Conservation (phyloP, 2,113 vertebrate genomes). For the Mystacornis crossleyi region DNA sequence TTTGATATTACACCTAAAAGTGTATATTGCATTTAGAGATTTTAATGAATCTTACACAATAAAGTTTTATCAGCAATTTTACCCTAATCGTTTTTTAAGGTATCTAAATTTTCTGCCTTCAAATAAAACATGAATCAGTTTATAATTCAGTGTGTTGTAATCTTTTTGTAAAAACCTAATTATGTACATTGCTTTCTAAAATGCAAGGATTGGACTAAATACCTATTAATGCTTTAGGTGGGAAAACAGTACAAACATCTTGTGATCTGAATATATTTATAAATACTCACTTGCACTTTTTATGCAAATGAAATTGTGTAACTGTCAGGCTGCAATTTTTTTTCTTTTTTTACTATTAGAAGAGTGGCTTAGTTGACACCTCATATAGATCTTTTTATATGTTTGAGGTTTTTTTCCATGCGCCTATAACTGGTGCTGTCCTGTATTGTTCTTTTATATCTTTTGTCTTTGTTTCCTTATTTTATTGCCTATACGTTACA, state of each 20-base stretch:
- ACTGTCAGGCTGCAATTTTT: not conserved
- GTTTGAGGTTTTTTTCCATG: not conserved
- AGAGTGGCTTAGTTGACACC: not conserved
- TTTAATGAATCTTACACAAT: conserved; percentile 1
- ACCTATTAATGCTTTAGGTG: conserved; percentile 27
- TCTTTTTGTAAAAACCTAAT: conserved; percentile 51
- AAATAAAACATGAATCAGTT: conserved; percentile 36
- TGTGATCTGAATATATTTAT: conserved; percentile 35
- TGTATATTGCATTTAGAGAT: not conserved
- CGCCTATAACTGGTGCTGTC: not conserved
- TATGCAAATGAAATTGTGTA: conserved; percentile 37
- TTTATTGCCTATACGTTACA: not conserved
- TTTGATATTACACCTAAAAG: not conserved
- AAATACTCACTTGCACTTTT: conserved; percentile 19
- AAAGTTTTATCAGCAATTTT: not conserved
- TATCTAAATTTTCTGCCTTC: conserved; percentile 8
- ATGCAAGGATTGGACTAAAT: conserved; percentile 8
- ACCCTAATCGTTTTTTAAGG: not conserved
- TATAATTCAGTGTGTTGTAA: not conserved
- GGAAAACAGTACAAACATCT: conserved; percentile 28
- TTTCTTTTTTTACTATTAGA: not conserved
- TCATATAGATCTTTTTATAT: not conserved
- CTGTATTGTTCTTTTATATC: conserved; percentile 5
- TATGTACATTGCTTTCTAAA: conserved; percentile 50
- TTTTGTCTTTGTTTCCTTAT: conserved; percentile 36